phyloP scores from a whole-genome alignment of 2,113 vertebrate genomes.

The Apteryx owenii region DNA sequence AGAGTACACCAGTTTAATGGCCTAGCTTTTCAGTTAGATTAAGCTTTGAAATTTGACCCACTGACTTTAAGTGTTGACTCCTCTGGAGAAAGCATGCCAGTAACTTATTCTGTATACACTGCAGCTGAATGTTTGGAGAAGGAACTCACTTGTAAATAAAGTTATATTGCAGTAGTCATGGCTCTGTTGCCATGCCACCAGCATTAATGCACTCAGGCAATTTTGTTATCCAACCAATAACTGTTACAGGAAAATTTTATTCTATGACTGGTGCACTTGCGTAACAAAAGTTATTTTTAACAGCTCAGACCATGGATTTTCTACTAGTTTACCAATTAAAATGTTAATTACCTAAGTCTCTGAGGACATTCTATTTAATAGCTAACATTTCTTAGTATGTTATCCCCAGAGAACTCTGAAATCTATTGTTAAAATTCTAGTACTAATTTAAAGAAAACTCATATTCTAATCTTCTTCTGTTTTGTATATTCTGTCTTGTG shows the following conservation, averaged over 20 bases:
- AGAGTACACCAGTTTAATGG: not conserved
- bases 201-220: not conserved
- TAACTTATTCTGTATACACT: not conserved
- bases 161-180: not conserved
- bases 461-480: not conserved
- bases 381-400: not conserved
- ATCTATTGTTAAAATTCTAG: not conserved
- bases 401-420: not conserved
- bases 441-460: not conserved
- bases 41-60: not conserved
- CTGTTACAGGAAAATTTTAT: not conserved
- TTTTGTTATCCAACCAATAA: not conserved
- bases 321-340: not conserved
- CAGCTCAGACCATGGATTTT: not conserved
- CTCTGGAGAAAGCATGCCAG: not conserved
- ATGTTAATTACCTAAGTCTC: not conserved
- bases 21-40: not conserved
- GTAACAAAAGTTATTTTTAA: not conserved
- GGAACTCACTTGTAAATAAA: not conserved
- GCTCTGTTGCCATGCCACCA: constrained; percentile 33
- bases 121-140: not conserved
- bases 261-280: not conserved
- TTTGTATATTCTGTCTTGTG: not conserved
- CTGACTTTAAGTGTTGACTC: not conserved
- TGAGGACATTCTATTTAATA: not conserved